Percentiles rank a stretch among this genome's conserved stretches.
Conservation (phyloP, 2,113 vertebrate genomes). For the Coturnix japonica region DNA sequence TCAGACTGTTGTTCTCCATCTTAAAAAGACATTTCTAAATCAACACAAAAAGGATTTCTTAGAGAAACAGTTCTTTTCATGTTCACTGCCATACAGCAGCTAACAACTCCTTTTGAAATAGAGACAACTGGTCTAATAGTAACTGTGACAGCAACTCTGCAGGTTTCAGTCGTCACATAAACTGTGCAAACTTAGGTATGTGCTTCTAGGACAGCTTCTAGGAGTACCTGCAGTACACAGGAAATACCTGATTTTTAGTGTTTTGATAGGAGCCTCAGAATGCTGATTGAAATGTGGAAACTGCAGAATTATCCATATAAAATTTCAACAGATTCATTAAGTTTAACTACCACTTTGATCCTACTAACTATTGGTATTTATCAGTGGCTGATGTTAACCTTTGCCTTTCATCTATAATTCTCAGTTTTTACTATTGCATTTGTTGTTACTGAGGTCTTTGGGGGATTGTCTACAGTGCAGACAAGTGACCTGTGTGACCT, state of each 20-base stretch:
- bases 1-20: not conserved
- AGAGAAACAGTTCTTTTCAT: not conserved
- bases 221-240: not conserved
- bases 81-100: not conserved
- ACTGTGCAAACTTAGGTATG: not conserved
- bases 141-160: not conserved
- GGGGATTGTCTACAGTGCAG: not conserved
- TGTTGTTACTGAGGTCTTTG: accelerated
- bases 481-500: not conserved
- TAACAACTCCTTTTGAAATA: not conserved
- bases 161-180: not conserved
- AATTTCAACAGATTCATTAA: not conserved
- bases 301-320: not conserved
- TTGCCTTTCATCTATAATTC: not conserved
- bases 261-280: not conserved
- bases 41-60: not conserved
- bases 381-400: not conserved
- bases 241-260: not conserved
- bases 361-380: not conserved
- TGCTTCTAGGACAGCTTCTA: not conserved
- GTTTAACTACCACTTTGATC: not conserved
- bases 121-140: not conserved
- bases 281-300: not conserved
- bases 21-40: not conserved
- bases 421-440: not conserved